Conservation (phyloP, 2,113 vertebrate species). For the Trichomycterus rosablanca region DNA sequence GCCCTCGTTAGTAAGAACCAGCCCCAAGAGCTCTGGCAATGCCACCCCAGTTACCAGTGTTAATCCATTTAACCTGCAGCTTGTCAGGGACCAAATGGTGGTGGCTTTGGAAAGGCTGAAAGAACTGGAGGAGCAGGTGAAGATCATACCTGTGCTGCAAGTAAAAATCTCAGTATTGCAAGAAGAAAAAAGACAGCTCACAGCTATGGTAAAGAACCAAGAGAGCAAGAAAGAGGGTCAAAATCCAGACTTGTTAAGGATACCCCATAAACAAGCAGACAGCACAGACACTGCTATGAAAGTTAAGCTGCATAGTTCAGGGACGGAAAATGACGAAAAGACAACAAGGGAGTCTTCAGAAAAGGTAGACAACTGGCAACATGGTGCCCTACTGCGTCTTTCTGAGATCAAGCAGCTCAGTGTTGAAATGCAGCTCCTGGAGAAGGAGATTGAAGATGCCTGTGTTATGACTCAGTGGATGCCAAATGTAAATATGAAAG, state of each 20-base stretch:
- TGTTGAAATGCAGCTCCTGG: constrained; percentile 80
- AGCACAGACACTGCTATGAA: constrained; percentile 65
- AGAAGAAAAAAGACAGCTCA: constrained; percentile 87
- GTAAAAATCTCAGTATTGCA: constrained; percentile 93
- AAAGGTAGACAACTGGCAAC: constrained; percentile 58
- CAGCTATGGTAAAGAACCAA: constrained; percentile 75
- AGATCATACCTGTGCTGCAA: constrained; percentile 91
- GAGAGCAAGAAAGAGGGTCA: constrained; percentile 41
- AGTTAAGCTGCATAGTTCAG: constrained; percentile 2
- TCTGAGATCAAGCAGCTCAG: constrained; percentile 79
- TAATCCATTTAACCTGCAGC: constrained; percentile 82
- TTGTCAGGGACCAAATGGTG: constrained; percentile 95
- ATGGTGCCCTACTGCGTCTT: constrained; percentile 64
- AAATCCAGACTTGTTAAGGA: constrained; percentile 36
- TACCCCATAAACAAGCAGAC: constrained; percentile 69
- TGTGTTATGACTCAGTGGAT: constrained; percentile 56
- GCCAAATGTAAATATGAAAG: constrained; percentile 43
- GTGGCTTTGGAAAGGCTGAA: constrained; percentile 89
- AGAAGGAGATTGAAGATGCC: constrained; percentile 77
- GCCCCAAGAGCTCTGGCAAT: constrained; percentile 84
- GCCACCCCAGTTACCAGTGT: constrained; percentile 77
- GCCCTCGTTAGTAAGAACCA: constrained; percentile 74
- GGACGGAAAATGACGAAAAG: constrained; percentile 61
- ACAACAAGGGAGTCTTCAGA: constrained; percentile 61
- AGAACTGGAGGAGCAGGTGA: constrained; percentile 92